phyloP scores from a whole-genome alignment of 2,113 vertebrate genomes.

The Dipodomys merriami region DNA sequence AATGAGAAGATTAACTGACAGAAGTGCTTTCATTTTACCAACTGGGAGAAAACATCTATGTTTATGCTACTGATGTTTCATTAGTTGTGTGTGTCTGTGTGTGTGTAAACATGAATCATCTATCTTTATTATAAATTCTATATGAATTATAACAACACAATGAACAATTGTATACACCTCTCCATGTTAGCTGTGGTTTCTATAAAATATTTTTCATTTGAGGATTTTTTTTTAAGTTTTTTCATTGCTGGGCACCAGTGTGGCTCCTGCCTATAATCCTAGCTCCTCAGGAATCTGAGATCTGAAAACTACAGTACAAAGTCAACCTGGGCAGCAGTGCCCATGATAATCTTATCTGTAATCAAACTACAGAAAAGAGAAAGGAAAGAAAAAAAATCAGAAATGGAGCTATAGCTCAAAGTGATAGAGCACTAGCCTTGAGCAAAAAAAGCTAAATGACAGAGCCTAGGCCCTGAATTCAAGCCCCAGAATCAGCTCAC shows the following conservation, averaged over 20 bases:
- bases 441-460: no score
- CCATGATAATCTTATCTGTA: no score
- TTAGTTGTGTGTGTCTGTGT: neutral
- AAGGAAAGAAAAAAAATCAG: no score
- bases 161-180: neutral
- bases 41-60: neutral
- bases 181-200: neutral
- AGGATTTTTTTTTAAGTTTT: neutral
- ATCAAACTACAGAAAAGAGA: no score
- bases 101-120: neutral
- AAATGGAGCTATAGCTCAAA: no score
- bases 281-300: no score
- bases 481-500: no score
- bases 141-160: neutral
- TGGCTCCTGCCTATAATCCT: no score
- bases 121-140: constrained; percentile 16
- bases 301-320: no score
- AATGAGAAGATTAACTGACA: neutral
- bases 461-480: neutral
- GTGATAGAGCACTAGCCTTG: no score
- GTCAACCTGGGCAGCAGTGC: no score
- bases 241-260: neutral
- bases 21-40: neutral
- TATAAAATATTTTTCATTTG: neutral
- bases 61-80: neutral